These are phyloP conservation scores for Mormoops blainvillei DNA, from an alignment of 2,113 vertebrate species.

Conservation along the genomic window DNA sequence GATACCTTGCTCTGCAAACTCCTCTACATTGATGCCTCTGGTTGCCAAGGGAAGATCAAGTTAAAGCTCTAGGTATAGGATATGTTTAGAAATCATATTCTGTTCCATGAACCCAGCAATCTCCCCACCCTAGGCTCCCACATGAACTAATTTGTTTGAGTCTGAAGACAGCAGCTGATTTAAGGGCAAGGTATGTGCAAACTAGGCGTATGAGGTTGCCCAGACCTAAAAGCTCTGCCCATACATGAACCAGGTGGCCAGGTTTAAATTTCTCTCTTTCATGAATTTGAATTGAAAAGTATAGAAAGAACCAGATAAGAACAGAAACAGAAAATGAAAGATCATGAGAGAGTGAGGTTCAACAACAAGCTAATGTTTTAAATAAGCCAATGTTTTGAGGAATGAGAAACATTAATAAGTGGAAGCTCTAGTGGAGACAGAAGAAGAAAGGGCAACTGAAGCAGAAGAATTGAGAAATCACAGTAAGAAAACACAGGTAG, in stretches of 20 bases:
- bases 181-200: background rate
- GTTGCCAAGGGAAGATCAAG: background rate
- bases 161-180: background rate
- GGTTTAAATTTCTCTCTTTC: background rate
- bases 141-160: background rate
- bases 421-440: background rate
- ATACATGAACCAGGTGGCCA: background rate
- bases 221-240: background rate
- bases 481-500: background rate
- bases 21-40: background rate
- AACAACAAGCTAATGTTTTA: background rate
- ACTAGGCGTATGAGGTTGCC: background rate
- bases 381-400: background rate
- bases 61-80: background rate
- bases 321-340: background rate
- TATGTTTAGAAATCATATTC: background rate
- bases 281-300: background rate
- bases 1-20: too few species aligned
- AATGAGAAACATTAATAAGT: background rate
- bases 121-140: background rate
- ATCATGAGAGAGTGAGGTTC: background rate
- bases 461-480: background rate
- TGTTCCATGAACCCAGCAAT: background rate
- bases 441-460: background rate
- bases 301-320: background rate